Base-by-base conservation (phyloP, 2,888 invertebrate species). In the Orthosia gracilis region DNA sequence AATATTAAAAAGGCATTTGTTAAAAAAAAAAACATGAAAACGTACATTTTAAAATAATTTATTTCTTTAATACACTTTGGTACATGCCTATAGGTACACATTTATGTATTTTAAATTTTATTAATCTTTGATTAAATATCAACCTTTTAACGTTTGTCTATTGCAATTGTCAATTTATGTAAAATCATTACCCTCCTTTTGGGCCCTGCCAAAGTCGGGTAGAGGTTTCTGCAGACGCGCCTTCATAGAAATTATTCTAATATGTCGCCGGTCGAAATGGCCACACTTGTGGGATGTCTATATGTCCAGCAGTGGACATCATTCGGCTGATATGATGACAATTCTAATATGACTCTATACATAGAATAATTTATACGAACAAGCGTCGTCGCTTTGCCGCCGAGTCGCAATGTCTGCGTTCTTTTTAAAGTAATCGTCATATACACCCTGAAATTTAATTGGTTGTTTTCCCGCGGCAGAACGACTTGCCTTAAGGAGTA, bases 1-100 rank as follows among this genome's bases (percentile, higher is more conserved):
- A 23, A 63, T 63, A 63, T 63, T 26, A n/a, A 47, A n/a, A 31
- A 17, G 18, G 17, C 11, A 21, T 21, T 5, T 18, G 3, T 2
- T 3, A 23, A 7, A 40, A n/a, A n/a, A 59, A 40, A 1, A 76
- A 82, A 86, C 80, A 72, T 78, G 54, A 58, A 69, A 58, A 64
- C 0, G 40, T 87, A 85, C 87, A 85, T 83, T 90, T 91, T 91
- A 90, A 92, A 92, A 92, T 91, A 91, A 87, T 91, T 88, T 91
- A 87, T 86, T 87, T 85, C 80, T 80, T 89, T 74, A 87, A 88
- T 88, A 91, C 88, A 90, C 92, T 91, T 92, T 92, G 92, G 92
- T 92, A 90, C 86, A 86, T 84, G 78, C 81, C 80, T 85, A 85
- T 89, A 90, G 86, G 87, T 86, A 88, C 88, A 86, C 78, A 87